Conservation (phyloP, 92 coral and sea anemone genomes). For the Micromussa lordhowensis region DNA sequence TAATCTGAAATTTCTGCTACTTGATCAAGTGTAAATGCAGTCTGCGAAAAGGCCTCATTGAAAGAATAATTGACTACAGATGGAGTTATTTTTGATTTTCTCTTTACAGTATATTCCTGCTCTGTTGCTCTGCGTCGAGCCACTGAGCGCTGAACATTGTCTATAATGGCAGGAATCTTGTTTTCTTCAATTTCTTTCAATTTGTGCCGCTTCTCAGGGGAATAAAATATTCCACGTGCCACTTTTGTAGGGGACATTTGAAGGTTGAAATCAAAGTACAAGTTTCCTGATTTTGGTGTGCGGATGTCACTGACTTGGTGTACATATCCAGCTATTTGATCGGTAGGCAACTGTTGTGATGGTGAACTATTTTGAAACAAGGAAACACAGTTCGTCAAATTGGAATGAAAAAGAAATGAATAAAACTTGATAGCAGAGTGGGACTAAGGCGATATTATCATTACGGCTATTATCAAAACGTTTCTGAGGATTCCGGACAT, state of each 20-base stretch:
- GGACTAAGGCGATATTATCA: too few species aligned
- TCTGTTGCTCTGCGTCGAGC: conserved; percentile 40
- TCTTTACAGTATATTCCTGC: conserved; percentile 38
- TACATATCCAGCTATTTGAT: conserved; percentile 37
- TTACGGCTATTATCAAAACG: too few species aligned
- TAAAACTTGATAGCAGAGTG: too few species aligned
- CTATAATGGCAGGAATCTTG: conserved; percentile 1
- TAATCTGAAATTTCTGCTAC: conserved; percentile 32
- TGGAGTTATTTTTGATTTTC: conserved; percentile 40
- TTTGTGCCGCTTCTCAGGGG: conserved; percentile 29
- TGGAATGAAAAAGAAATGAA: too few species aligned
- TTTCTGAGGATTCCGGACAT: too few species aligned
- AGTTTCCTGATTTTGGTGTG: conserved; percentile 21
- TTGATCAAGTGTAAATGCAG: conserved; percentile 20
- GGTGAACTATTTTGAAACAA: neutral
- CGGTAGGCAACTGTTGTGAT: neutral
- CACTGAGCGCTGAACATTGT: conserved; percentile 28
- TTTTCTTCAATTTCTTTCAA: conserved; percentile 22
- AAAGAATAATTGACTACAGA: conserved; percentile 19
- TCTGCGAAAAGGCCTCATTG: conserved; percentile 23
- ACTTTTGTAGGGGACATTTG: conserved; percentile 46
- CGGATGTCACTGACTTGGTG: conserved; percentile 38
- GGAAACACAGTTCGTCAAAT: neutral
- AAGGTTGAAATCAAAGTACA: conserved; percentile 39
- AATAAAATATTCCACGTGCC: conserved; percentile 35